Base-by-base conservation (phyloP, 1,140 invertebrate species). In the Papilio dardanus region DNA sequence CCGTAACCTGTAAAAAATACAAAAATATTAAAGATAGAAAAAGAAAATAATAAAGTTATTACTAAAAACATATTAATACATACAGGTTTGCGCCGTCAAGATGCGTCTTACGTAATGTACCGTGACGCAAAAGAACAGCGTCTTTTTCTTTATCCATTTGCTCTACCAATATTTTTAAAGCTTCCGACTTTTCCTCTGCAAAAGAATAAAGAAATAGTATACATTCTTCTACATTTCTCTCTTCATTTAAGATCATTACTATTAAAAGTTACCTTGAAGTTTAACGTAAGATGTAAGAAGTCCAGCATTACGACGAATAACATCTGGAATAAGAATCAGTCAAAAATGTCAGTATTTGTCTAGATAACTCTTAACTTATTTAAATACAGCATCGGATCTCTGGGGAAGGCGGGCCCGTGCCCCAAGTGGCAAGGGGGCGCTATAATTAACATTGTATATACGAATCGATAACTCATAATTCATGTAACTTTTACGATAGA, bases 231-330 rank as follows among this genome's bases (percentile, higher is more conserved):
- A 12, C 31, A 5, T 30, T 28, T 65, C n/a, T n/a, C n/a, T n/a
- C n/a, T 65, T n/a, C n/a, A 2, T 19, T 46, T 46, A 19, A 4
- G 6, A 46, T 46, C 19, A n/a, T 46, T 46, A 7, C n/a, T 4
- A n/a, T 19, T 46, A 19, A 37, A 42, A 68, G 19, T 33, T 83
- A 92, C 90, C 89, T 86, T 90, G 84, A 16, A 89, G 81, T 79
- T 86, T 83, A 67, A 90, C 83, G 77, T 91, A 89, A 0, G 90
- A 90, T 4, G 85, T 83, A 8, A 92, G 78, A 7, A 91, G 76
- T 21, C 62, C 76, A n/a, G 89, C 79, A 14, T 80, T 81, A 37
- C 87, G 78, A n/a, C 16, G 71, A 69, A 92, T 91, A 3, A 87
- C 86, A 37, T 74, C 89, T 92, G 77, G 30, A 85, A 89, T 37